Percentiles rank a stretch among this genome's conserved stretches.
These are phyloP conservation scores for Himalopsyche anomala DNA, from an alignment of 2,888 invertebrate genomes.

Conservation along the genomic window DNA sequence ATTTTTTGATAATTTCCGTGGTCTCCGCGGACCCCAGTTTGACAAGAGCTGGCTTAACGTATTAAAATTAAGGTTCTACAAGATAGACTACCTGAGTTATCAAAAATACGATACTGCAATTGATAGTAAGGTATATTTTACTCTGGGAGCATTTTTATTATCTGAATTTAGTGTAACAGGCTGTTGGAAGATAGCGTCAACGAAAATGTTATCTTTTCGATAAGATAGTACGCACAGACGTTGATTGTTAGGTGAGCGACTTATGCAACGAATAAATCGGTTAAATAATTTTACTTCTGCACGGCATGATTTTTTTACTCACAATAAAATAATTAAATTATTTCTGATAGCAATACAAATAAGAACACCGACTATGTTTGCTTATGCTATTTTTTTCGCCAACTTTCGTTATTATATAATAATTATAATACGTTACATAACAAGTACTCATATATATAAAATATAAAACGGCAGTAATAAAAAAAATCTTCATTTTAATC, in stretches of 20 bases:
- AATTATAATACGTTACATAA: not conserved
- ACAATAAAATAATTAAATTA: not conserved
- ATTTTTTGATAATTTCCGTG: too few species aligned
- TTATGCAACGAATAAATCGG: not conserved
- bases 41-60: too few species aligned
- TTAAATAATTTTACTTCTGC: not conserved
- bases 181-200: not conserved
- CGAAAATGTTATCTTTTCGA: not conserved
- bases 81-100: too few species aligned
- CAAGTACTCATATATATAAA: not conserved
- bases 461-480: too few species aligned
- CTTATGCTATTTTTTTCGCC: not conserved
- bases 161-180: not conserved
- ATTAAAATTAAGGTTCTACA: too few species aligned
- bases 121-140: too few species aligned
- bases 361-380: not conserved
- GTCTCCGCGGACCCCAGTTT: too few species aligned
- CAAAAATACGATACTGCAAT: too few species aligned
- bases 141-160: too few species aligned
- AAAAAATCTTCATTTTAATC: too few species aligned
- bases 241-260: not conserved
- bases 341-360: not conserved
- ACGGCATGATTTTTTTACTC: not conserved
- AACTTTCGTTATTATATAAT: not conserved
- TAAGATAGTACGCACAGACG: not conserved